A percentile compares a stretch with the other conserved stretches of the same genome.
Conservation (phyloP, 1,140 invertebrate species). For the Sitobion miscanthi region DNA sequence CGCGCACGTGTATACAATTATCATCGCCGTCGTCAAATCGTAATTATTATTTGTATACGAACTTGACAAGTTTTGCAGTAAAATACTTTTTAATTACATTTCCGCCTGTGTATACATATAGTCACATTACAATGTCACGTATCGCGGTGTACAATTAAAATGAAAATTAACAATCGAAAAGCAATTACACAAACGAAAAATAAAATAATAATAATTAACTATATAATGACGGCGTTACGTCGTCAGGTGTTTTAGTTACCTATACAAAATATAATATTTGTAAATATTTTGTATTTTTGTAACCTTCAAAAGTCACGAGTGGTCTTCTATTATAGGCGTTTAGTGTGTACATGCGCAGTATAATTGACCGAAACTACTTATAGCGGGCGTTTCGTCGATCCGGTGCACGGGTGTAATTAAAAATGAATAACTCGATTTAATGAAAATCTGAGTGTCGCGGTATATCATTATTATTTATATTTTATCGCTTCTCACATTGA, state of each 20-base stretch:
- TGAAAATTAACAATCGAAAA: background rate
- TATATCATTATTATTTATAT: background rate
- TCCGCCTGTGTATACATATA: background rate
- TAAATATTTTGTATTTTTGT: background rate
- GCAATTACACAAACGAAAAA: background rate
- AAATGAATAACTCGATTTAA: background rate
- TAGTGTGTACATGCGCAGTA: background rate
- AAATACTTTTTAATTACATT: conserved; percentile 20
- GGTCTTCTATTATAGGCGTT: background rate
- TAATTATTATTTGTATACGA: conserved; percentile 20
- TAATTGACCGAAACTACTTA: background rate
- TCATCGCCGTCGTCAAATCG: background rate
- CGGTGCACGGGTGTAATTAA: background rate
- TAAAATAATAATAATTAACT: background rate
- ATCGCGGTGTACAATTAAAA: background rate
- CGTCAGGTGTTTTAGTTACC: background rate
- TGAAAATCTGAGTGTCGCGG: background rate
- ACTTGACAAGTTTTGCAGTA: background rate
- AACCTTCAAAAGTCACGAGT: background rate
- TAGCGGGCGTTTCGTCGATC: too few relatives aligned
- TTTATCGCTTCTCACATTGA: background rate
- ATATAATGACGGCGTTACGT: background rate
- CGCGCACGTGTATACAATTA: background rate
- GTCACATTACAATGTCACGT: background rate
- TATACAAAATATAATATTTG: too few relatives aligned